Evolutionary conservation across 1,140 invertebrate species (phyloP), one percentile per base, ranked within the genome.

Genomic region (Asobara japonica): DNA sequence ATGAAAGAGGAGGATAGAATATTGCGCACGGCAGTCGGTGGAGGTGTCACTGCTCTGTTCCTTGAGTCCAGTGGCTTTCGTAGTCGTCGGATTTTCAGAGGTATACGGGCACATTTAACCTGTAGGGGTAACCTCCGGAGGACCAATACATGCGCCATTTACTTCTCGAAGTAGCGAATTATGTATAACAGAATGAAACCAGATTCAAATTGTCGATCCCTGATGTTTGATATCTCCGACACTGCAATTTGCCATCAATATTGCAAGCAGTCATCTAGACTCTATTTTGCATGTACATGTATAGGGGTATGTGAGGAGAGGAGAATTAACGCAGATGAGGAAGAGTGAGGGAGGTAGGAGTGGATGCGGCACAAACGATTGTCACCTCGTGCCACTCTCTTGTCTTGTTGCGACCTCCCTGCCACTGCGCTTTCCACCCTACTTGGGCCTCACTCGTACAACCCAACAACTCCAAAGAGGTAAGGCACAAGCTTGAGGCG

Each of bases 21-120:
- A 38, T 41, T 30, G 74, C 65, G 33, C 78, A 72, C 62, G 71
- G 75, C 61, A 77, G 79, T 73, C 61, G 77, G 70, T 41, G 62
- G 67, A 33, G 31, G 61, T 65, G 62, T 33, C 16, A n/a, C n/a
- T n/a, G 62, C 20, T 18, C 30, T 27, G 45, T 68, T n/a, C n/a
- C 27, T 68, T n/a, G 22, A 56, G 51, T 56, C 51, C 51, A 25
- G 51, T 56, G 51, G 51, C n/a, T 56, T 56, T 56, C 51, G 51
- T 56, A 56, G 51, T 56, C 51, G 51, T 45, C n/a, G 41, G n/a
- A 7, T 56, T 56, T 56, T 56, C 51, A 25, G 51, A 56, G 51
- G 51, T 56, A 18, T 56, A 56, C 51, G 25, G 25, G 25, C 51
- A 56, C 51, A 56, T 56, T 56, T 22, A 56, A 56, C 51, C 51